A percentile compares a stretch with the other conserved stretches of the same genome.
Evolutionary conservation across 2,113 vertebrate genomes (phyloP).

Genomic region (Caretta caretta): DNA sequence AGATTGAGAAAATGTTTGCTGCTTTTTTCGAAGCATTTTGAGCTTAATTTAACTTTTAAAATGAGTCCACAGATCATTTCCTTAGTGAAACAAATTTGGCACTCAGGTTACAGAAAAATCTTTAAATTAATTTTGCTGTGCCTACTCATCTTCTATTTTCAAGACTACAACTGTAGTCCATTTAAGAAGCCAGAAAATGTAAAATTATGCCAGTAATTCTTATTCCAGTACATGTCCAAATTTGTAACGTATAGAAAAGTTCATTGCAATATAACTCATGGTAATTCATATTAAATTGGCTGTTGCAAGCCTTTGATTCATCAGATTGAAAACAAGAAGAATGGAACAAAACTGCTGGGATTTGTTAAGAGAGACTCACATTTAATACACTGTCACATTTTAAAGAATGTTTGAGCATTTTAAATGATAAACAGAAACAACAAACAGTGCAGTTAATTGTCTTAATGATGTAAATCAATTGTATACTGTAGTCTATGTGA

Average conservation of each 20-base stretch:
- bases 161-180: conserved; percentile 45
- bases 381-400: not conserved
- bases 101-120: not conserved
- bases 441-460: not conserved
- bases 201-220: conserved; percentile 57
- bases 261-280: conserved; percentile 15
- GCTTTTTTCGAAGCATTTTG: conserved; percentile 4
- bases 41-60: conserved; percentile 18
- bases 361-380: conserved; percentile 16
- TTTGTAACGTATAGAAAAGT: conserved; percentile 46
- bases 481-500: not conserved
- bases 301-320: conserved; percentile 42
- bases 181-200: not conserved
- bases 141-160: not conserved
- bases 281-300: conserved; percentile 59
- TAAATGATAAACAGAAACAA: not conserved
- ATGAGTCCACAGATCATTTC: not conserved
- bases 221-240: conserved; percentile 63
- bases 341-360: conserved; percentile 19
- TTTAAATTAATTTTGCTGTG: not conserved
- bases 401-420: conserved; percentile 19
- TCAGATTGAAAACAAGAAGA: conserved; percentile 40
- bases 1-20: not conserved
- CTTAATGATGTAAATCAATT: not conserved
- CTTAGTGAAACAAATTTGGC: not conserved